A percentile compares a stretch with the other conserved stretches of the same genome.
Conservation (phyloP, 2,113 vertebrate species). For the Spheniscus mendiculus region DNA sequence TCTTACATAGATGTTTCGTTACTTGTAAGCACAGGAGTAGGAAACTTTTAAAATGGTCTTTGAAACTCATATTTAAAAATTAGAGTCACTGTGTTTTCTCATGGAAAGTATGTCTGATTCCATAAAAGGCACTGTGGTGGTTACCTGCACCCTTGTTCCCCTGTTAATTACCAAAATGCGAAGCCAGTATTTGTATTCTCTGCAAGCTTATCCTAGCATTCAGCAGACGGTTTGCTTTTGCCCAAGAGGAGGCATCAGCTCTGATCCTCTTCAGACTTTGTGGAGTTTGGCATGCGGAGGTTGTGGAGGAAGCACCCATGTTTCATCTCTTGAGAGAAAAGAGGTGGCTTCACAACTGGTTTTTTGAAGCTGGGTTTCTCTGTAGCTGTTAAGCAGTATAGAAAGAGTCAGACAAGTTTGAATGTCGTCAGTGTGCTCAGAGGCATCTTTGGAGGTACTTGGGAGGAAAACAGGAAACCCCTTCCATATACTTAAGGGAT, state of each 20-base stretch:
- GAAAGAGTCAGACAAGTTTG: background rate
- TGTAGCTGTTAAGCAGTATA: background rate
- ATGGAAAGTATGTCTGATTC: background rate
- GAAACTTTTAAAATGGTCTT: background rate
- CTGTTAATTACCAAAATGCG: background rate
- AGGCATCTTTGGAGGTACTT: background rate
- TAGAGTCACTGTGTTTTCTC: background rate
- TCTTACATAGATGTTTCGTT: background rate
- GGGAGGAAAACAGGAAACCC: background rate
- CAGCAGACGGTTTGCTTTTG: background rate
- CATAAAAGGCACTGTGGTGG: background rate
- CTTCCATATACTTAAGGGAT: background rate
- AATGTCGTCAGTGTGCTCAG: background rate
- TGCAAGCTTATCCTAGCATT: background rate
- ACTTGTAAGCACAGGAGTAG: background rate
- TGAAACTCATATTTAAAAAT: background rate
- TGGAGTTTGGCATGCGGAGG: background rate
- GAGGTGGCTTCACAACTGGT: background rate
- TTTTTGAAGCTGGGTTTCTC: background rate
- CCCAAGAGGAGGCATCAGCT: background rate
- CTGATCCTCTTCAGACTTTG: background rate
- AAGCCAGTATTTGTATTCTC: background rate
- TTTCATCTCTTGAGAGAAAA: background rate
- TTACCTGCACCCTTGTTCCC: background rate
- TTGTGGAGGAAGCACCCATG: rapidly evolving